Base-by-base conservation (phyloP, 2,888 invertebrate species). In the Cybosia mesomella region DNA sequence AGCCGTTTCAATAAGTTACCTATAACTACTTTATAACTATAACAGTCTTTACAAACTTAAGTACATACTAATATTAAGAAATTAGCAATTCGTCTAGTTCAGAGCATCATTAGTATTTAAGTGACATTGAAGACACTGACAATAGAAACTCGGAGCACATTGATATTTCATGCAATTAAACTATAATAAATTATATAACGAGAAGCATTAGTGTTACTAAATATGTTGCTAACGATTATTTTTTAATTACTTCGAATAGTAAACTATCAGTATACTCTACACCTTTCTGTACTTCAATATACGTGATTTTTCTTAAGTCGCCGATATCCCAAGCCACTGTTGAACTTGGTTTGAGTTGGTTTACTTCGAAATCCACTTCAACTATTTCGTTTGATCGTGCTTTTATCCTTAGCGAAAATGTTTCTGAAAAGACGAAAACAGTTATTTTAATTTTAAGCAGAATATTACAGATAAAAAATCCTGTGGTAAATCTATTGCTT, bases 201-300 rank as follows among this genome's bases (percentile, higher is more conserved):
- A 53, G 3, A n/a, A 49, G 1, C 58, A 49, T 43, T 59, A 34
- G 32, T 22, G 4, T 32, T 43, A 43, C 18, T 43, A 43, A 43
- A 43, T 43, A 49, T 49, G 32, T 58, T 73, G 64, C 64, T 74
- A 71, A 71, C 53, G 67, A 62, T 62, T 63, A 21, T 22, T 34
- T 36, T 66, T n/a, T 53, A 22, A 2, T 28, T 36, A 79, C 83
- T 10, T 75, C 62, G 58, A 85, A 83, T 7, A 63, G 9, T 60
- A 85, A 49, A 63, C 68, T 80, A 28, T 76, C 49, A 0, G 84
- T 62, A 4, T 15, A 65, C 21, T 70, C 39, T n/a, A 83, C 75
- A 8, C 85, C 84, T 61, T 78, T 67, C 64, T 72, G 75, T 11
- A 85, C 75, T 4, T 76, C 65, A 11, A 85, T 80, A 10, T 59